A percentile compares a stretch with the other conserved stretches of the same genome.
Evolutionary conservation across 2,113 vertebrate genomes (phyloP).

Genomic region (Chelonoidis abingdonii): DNA sequence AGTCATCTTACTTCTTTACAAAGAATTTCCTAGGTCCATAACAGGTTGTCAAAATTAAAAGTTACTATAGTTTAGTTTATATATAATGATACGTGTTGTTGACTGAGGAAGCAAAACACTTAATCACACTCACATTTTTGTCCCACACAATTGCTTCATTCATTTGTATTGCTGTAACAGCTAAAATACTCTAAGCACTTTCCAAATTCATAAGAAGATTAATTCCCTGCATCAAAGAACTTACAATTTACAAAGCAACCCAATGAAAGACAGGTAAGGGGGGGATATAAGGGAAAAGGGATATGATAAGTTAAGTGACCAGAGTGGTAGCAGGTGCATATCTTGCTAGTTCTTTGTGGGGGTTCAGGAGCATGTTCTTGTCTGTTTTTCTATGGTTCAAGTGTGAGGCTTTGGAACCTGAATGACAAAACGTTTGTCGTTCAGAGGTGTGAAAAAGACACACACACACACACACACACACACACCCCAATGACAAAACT

Average conservation of each 20-base stretch:
- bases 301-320: neutral
- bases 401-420: neutral
- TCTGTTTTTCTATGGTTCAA: neutral
- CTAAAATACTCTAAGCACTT: conserved; percentile 25
- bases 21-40: neutral
- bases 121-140: neutral
- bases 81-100: neutral
- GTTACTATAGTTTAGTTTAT: neutral
- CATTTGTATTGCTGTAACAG: conserved; percentile 47
- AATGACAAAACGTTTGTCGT: too few species aligned
- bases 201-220: conserved; percentile 28
- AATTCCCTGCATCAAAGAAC: conserved; percentile 42
- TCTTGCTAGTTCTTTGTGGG: neutral
- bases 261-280: neutral
- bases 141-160: neutral
- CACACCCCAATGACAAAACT: too few species aligned
- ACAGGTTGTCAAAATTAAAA: neutral
- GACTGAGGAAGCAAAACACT: neutral
- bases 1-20: neutral
- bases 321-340: neutral
- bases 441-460: too few species aligned
- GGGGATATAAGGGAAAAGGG: neutral
- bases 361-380: neutral
- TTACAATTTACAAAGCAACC: conserved; percentile 25
- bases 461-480: too few species aligned